These are phyloP conservation scores for Hydrochoerus hydrochaeris DNA, from an alignment of 2,113 vertebrate species.

Conservation along the genomic window DNA sequence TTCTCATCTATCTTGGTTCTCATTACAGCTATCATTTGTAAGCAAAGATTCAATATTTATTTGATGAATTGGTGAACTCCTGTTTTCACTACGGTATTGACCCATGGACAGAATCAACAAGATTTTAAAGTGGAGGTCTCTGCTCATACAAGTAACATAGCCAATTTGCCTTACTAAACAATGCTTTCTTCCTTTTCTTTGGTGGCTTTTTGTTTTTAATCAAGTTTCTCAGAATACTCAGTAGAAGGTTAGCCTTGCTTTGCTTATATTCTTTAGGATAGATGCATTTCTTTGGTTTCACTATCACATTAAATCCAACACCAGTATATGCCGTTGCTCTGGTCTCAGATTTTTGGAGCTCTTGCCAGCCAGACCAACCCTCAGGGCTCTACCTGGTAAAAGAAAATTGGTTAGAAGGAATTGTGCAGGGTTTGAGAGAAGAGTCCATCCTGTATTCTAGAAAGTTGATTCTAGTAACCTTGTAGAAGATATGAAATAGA, in stretches of 20 bases:
- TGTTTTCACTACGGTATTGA: neutral
- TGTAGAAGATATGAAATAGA: neutral
- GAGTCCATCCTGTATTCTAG: neutral
- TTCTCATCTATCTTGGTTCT: neutral
- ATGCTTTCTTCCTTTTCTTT: neutral
- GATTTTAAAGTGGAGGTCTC: neutral
- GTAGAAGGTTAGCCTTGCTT: neutral
- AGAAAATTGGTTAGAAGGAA: neutral
- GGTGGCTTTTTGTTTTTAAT: neutral
- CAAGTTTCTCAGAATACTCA: neutral
- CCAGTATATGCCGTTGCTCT: neutral
- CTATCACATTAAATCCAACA: neutral
- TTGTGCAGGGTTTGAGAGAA: neutral
- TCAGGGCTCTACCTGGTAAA: neutral
- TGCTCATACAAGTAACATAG: neutral
- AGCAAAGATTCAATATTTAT: neutral
- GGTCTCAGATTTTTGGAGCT: neutral
- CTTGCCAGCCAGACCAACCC: neutral
- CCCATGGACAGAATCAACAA: neutral
- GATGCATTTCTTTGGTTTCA: neutral
- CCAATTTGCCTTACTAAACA: neutral
- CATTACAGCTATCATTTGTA: neutral
- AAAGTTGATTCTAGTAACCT: neutral
- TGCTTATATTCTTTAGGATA: neutral
- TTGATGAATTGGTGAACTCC: neutral